Percentiles rank a stretch among this genome's conserved stretches.
Conservation (phyloP, 64 coral and sea anemone genomes). For the Cladopsammia gracilis region DNA sequence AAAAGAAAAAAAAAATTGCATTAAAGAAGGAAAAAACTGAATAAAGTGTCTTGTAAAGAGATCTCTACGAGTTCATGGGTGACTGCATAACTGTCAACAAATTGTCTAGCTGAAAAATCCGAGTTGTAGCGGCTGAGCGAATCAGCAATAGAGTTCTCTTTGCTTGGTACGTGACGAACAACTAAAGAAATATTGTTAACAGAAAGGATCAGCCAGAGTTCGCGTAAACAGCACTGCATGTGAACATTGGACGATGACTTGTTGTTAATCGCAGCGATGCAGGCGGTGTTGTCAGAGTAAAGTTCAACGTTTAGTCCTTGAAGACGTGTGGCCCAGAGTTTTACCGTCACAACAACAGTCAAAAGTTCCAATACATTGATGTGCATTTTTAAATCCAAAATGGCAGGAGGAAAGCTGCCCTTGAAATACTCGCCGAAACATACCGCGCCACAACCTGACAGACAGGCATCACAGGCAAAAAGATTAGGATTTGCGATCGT, state of each 20-base stretch:
- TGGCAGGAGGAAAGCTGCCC: no score
- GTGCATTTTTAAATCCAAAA: no score
- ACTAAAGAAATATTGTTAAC: slow-evolving; percentile 12
- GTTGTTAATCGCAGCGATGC: slow-evolving; percentile 10
- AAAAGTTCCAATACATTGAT: no score
- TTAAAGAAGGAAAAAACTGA: slow-evolving; percentile 9
- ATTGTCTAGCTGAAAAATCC: background rate
- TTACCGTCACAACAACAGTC: no score
- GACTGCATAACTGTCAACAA: background rate
- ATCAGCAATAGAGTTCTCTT: slow-evolving; percentile 9
- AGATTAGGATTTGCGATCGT: no score
- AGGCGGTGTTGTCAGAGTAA: no score
- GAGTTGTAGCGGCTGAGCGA: slow-evolving; percentile 1
- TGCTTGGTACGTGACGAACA: slow-evolving; percentile 10
- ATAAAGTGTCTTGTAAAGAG: background rate
- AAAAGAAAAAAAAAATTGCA: background rate
- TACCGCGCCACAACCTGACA: no score
- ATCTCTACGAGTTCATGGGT: slow-evolving; percentile 10
- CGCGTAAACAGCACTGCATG: slow-evolving; percentile 9
- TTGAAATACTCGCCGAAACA: no score
- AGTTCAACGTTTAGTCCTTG: no score
- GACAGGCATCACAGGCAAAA: no score
- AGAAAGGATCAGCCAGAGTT: slow-evolving; percentile 6
- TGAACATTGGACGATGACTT: background rate
- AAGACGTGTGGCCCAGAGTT: no score